phyloP scores from a whole-genome alignment of 1,140 invertebrate species.

The Leptopilina boulardi region DNA sequence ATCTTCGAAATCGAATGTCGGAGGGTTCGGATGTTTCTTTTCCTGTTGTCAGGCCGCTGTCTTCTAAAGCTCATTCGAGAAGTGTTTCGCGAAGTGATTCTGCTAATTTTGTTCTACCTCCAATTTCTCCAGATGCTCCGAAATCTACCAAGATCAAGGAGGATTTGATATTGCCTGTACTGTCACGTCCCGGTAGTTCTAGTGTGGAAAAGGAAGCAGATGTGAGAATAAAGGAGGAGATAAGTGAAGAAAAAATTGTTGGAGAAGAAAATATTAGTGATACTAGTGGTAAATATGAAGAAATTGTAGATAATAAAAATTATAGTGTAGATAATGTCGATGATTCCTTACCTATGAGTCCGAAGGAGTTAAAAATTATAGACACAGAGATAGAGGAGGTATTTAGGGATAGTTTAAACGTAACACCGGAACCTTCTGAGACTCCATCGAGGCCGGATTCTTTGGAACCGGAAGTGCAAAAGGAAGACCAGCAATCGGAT shows the following conservation, averaged over 20 bases:
- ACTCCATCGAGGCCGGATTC: conserved; percentile 55
- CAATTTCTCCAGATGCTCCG: conserved; percentile 64
- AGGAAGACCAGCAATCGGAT: background rate
- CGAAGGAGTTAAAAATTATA: conserved; percentile 22
- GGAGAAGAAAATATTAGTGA: background rate
- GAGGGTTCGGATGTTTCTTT: conserved; percentile 55
- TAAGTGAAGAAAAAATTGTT: background rate
- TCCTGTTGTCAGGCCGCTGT: conserved; percentile 62
- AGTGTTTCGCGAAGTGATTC: conserved; percentile 49
- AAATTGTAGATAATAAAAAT: background rate
- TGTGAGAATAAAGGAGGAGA: background rate
- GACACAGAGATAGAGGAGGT: conserved; percentile 47
- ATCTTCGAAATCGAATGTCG: conserved; percentile 41
- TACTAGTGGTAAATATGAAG: no score
- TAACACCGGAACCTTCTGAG: conserved; percentile 55
- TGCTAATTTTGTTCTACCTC: conserved; percentile 62
- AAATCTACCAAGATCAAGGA: conserved; percentile 57
- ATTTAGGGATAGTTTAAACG: conserved; percentile 63
- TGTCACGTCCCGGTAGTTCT: conserved; percentile 51
- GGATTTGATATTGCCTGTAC: conserved; percentile 59
- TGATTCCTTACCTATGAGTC: background rate
- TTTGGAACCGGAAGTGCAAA: conserved; percentile 44
- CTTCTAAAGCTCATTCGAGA: conserved; percentile 31
- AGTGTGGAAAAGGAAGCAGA: background rate
- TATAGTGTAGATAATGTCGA: background rate